These are phyloP conservation scores for Glandiceps talaboti DNA, from an alignment of 53 echinoderm and acorn worm species.

Conservation along the genomic window DNA sequence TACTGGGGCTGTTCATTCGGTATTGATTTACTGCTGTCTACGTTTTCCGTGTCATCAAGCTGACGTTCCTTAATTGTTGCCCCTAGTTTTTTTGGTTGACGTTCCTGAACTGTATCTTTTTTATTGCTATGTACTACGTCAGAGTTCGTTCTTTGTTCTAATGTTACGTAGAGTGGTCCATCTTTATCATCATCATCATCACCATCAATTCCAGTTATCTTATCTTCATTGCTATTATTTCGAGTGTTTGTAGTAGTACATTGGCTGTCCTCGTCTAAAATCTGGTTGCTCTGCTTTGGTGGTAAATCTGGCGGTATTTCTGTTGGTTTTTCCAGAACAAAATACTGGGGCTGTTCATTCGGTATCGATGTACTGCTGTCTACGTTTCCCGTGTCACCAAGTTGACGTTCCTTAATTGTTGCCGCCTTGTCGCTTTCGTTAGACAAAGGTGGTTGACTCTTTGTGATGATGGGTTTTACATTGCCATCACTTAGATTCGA, in stretches of 20 bases:
- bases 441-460: background rate
- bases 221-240: too few species aligned
- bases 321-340: background rate
- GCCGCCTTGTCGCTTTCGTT: background rate
- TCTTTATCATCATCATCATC: background rate
- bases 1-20: too few species aligned
- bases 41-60: background rate
- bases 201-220: background rate
- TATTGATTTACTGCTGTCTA: background rate
- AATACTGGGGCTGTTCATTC: background rate
- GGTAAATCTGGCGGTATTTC: too few species aligned
- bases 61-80: background rate
- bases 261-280: too few species aligned
- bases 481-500: too few species aligned
- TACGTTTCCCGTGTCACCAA: background rate
- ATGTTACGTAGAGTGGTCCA: background rate
- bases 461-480: background rate
- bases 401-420: background rate
- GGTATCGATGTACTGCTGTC: background rate
- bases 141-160: background rate
- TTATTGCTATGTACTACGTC: background rate
- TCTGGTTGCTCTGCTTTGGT: too few species aligned
- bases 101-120: background rate
- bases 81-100: background rate
- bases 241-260: too few species aligned